Evolutionary conservation across 2,888 invertebrate genomes (phyloP).

Genomic region (Euproctis similis): DNA sequence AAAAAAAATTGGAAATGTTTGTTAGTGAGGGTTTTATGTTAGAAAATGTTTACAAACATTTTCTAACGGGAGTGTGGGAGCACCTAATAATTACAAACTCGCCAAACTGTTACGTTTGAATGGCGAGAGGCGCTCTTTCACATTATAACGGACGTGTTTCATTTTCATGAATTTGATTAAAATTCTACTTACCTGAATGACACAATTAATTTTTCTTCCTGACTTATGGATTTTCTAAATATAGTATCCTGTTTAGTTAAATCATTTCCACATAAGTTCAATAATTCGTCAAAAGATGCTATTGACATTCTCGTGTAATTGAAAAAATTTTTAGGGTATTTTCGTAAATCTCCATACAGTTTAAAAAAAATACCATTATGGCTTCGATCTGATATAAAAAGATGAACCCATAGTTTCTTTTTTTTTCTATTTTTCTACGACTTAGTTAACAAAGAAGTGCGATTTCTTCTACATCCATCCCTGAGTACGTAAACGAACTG

Average conservation of each 20-base stretch:
- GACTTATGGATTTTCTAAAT: conserved; percentile 20
- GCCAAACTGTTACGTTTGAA: too few relatives aligned
- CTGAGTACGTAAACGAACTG: conserved; percentile 4
- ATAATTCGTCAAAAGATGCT: conserved; percentile 18
- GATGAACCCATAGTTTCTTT: conserved; percentile 10
- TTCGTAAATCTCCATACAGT: conserved; percentile 15
- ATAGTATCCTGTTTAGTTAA: conserved; percentile 16
- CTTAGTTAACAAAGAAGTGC: conserved; percentile 4
- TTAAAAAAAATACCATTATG: conserved; percentile 10
- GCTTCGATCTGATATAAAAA: conserved; percentile 10
- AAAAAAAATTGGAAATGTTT: too few relatives aligned
- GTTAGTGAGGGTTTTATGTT: too few relatives aligned
- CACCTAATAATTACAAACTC: too few relatives aligned
- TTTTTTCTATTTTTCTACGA: conserved; percentile 4
- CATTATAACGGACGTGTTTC: too few relatives aligned
- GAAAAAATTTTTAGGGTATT: conserved; percentile 15
- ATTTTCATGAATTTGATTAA: conserved; percentile 1
- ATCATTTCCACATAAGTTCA: conserved; percentile 16
- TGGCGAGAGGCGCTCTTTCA: too few relatives aligned
- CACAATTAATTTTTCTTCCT: conserved; percentile 17
- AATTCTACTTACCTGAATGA: conserved; percentile 15
- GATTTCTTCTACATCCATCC: conserved; percentile 4
- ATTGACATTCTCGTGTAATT: conserved; percentile 16
- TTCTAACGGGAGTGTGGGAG: too few relatives aligned
- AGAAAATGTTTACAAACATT: too few relatives aligned